These are phyloP conservation scores for Galendromus occidentalis DNA, from an alignment of 1,140 invertebrate species.

Conservation along the genomic window DNA sequence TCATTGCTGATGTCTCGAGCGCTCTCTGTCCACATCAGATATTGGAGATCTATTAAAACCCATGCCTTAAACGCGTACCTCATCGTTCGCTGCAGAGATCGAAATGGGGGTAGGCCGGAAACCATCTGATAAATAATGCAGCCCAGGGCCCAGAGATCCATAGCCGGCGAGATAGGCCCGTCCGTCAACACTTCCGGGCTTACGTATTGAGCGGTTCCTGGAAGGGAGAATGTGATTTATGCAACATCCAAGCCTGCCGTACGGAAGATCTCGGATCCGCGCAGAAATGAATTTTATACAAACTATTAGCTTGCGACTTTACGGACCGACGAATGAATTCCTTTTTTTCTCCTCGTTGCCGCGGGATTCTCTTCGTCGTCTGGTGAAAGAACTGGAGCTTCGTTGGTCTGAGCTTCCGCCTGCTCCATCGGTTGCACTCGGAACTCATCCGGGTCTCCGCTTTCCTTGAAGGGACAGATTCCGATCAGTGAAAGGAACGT, in stretches of 20 bases:
- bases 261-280: neutral
- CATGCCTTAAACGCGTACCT: slow-evolving; percentile 10
- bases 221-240: slow-evolving; percentile 37
- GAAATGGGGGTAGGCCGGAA: slow-evolving; percentile 72
- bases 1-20: too few relatives aligned
- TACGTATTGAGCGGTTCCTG: slow-evolving; percentile 97
- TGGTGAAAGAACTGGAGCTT: too few relatives aligned
- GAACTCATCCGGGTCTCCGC: too few relatives aligned
- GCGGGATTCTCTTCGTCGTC: too few relatives aligned
- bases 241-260: neutral
- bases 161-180: slow-evolving; percentile 42
- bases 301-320: neutral
- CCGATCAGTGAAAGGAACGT: neutral
- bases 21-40: neutral
- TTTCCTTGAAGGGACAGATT: too few relatives aligned
- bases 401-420: too few relatives aligned
- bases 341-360: neutral
- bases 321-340: slow-evolving; percentile 21
- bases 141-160: slow-evolving; percentile 93
- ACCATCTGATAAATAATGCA: slow-evolving; percentile 97
- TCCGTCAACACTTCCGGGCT: slow-evolving; percentile 81
- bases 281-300: neutral
- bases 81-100: slow-evolving; percentile 32
- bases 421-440: too few relatives aligned
- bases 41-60: neutral